Conservation (phyloP, 2,797 vertebrate genomes). For the Echiichthys vipera region DNA sequence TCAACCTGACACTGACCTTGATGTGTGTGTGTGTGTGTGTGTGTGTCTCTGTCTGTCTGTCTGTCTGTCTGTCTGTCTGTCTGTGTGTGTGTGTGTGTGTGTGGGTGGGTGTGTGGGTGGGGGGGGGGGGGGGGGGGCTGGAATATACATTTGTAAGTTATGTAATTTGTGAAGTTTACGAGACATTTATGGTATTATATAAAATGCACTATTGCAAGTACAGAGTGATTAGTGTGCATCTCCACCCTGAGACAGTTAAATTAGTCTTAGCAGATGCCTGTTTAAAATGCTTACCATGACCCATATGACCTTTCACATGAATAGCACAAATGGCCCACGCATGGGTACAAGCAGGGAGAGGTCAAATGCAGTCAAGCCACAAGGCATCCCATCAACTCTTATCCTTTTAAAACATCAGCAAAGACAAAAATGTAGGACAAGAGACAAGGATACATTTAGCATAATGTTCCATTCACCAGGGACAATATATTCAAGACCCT, state of each 20-base stretch:
- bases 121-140: too few relatives aligned
- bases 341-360: slow-evolving; percentile 16
- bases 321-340: slow-evolving; percentile 15
- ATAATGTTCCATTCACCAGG: too few relatives aligned
- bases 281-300: slow-evolving; percentile 52
- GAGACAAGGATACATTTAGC: too few relatives aligned
- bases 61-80: background rate
- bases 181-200: background rate
- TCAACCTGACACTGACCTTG: slow-evolving; percentile 50
- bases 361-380: background rate
- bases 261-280: slow-evolving; percentile 7
- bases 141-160: too few relatives aligned
- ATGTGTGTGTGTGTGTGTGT: slow-evolving; percentile 9
- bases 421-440: too few relatives aligned
- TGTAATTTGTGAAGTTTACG: slow-evolving; percentile 9
- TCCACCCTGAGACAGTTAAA: background rate
- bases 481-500: too few relatives aligned
- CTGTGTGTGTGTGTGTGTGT: background rate
- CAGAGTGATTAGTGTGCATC: background rate
- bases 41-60: slow-evolving; percentile 13
- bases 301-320: slow-evolving; percentile 26
- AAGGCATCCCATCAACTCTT: too few relatives aligned
- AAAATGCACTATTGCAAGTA: background rate
- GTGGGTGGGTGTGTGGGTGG: background rate
- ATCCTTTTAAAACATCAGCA: too few relatives aligned